Conservation (phyloP, 2,888 invertebrate genomes). For the Synergus gifuensis region DNA sequence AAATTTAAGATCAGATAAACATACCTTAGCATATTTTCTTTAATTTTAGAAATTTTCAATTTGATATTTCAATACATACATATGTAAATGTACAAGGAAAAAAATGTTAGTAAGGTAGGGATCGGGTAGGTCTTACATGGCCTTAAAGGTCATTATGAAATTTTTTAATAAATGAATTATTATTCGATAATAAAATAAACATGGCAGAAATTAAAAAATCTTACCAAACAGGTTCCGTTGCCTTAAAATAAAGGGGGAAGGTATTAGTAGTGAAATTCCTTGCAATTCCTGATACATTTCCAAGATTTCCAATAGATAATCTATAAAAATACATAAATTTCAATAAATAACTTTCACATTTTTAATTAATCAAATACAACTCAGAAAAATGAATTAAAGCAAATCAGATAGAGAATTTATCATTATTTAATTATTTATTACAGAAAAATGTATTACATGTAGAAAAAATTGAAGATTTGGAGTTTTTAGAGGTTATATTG, state of each 20-base stretch:
- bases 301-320: slow-evolving; percentile 55
- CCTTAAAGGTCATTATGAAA: too few relatives aligned
- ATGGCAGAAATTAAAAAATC: slow-evolving; percentile 45
- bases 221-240: slow-evolving; percentile 75
- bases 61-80: too few relatives aligned
- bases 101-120: too few relatives aligned
- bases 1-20: too few relatives aligned
- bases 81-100: too few relatives aligned
- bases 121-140: too few relatives aligned
- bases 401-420: background rate
- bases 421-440: background rate
- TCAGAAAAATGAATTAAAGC: background rate
- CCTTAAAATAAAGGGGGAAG: slow-evolving; percentile 70
- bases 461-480: background rate
- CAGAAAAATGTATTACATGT: background rate
- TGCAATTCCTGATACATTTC: slow-evolving; percentile 50
- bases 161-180: slow-evolving; percentile 19
- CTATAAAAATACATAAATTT: slow-evolving; percentile 50
- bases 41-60: too few relatives aligned
- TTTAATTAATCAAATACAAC: background rate
- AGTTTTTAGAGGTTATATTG: slow-evolving; percentile 9
- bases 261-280: slow-evolving; percentile 70
- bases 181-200: background rate
- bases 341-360: background rate
- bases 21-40: too few relatives aligned